These are phyloP conservation scores for Drosophila borborema DNA, from an alignment of 2,888 invertebrate genomes.

Conservation along the genomic window DNA sequence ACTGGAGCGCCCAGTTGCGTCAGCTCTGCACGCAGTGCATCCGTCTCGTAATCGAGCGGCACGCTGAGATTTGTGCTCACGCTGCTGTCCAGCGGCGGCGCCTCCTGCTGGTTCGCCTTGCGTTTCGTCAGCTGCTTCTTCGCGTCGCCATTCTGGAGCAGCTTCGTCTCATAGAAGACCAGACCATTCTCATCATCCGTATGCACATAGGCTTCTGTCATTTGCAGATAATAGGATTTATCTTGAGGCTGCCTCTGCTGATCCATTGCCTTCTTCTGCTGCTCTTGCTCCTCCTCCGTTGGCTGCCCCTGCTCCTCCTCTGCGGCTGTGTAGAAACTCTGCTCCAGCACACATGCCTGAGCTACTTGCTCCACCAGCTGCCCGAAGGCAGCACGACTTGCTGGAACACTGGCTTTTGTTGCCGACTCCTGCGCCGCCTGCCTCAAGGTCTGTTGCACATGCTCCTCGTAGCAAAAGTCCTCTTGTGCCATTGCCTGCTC, in stretches of 20 bases:
- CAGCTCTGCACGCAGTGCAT: conserved; percentile 88
- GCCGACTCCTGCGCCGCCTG: conserved; percentile 23
- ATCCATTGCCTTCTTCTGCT: conserved; percentile 5
- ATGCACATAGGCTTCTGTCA: conserved; percentile 91
- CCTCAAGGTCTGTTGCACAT: conserved; percentile 50
- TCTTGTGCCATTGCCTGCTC: conserved; percentile 78
- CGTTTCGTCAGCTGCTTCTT: conserved; percentile 30
- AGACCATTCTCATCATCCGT: conserved; percentile 90
- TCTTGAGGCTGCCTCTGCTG: conserved; percentile 6
- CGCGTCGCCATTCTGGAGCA: conserved; percentile 68
- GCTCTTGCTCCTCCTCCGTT: conserved; percentile 39
- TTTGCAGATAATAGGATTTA: conserved; percentile 82
- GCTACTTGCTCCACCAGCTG: conserved; percentile 70
- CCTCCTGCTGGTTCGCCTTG: conserved; percentile 13
- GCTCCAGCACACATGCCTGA: conserved; percentile 64
- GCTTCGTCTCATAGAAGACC: conserved; percentile 87
- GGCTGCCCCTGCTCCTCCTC: conserved; percentile 50
- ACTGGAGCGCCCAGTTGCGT: conserved; percentile 89
- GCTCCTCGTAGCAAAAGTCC: conserved; percentile 75
- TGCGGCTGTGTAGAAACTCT: conserved; percentile 54
- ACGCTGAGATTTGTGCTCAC: conserved; percentile 86
- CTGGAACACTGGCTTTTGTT: conserved; percentile 18
- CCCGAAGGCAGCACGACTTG: conserved; percentile 58
- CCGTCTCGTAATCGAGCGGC: conserved; percentile 89
- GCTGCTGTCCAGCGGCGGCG: conserved; percentile 69